phyloP scores from a whole-genome alignment of 2,797 vertebrate species.

The Molothrus aeneus region DNA sequence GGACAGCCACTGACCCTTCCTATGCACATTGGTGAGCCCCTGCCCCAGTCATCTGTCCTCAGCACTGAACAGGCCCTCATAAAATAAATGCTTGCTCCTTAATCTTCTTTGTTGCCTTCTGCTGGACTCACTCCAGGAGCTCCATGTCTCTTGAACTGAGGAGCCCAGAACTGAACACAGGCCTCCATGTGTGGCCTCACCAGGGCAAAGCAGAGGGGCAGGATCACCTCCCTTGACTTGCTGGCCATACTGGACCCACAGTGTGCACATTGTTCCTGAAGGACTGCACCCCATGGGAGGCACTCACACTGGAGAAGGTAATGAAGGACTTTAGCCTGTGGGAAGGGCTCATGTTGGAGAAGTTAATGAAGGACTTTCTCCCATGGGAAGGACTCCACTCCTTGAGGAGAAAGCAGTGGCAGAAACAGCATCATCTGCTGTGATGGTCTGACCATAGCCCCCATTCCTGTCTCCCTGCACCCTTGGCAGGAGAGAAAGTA shows the following conservation, averaged over 20 bases:
- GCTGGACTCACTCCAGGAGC: background rate
- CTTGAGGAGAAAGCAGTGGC: background rate
- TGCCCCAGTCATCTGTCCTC: background rate
- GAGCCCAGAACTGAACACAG: background rate
- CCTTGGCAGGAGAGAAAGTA: background rate
- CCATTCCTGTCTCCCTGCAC: background rate
- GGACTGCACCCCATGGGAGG: background rate
- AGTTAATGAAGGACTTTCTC: background rate
- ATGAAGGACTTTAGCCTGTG: background rate
- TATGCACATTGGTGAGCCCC: background rate
- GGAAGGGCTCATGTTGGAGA: background rate
- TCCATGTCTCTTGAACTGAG: background rate
- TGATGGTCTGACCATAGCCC: no score
- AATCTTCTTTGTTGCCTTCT: background rate
- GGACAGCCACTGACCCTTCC: fast-evolving
- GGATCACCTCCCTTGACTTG: no score
- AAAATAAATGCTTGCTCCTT: background rate
- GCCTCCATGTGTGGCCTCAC: fast-evolving
- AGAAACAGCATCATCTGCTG: background rate
- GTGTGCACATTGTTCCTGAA: background rate
- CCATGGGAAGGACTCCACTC: background rate
- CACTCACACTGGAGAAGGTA: background rate
- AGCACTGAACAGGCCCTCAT: no score
- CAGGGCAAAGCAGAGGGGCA: no score
- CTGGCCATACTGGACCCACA: background rate